Percentiles rank a stretch among this genome's conserved stretches.
phyloP scores from a whole-genome alignment of 1,140 invertebrate genomes.

The Microplitis mediator region DNA sequence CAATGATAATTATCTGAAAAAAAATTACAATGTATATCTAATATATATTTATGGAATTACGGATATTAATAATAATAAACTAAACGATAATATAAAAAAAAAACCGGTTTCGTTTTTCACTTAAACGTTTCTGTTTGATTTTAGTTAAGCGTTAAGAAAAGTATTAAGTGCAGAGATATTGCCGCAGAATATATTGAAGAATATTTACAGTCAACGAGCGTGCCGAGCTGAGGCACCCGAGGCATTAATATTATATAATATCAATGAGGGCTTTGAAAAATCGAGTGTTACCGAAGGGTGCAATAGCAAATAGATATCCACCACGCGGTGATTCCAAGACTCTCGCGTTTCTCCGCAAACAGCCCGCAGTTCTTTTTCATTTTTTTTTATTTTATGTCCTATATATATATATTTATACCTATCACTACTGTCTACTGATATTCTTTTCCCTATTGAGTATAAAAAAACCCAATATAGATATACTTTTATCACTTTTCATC shows the following conservation, averaged over 20 bases:
- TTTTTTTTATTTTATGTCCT: not conserved
- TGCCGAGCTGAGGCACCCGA: constrained; percentile 50
- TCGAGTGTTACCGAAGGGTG: constrained; percentile 45
- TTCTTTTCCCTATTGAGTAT: constrained; percentile 6
- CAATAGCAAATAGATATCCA: constrained; percentile 46
- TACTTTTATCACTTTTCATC: constrained; percentile 38
- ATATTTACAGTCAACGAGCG: constrained; percentile 57
- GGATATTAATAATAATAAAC: no score
- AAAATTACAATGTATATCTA: no score
- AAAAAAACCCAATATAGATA: constrained; percentile 4
- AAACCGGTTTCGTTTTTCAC: no score
- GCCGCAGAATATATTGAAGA: constrained; percentile 24
- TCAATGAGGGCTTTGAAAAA: constrained; percentile 59
- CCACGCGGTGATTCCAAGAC: constrained; percentile 44
- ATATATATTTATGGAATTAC: no score
- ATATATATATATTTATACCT: no score
- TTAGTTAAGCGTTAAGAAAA: no score
- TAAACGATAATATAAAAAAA: no score
- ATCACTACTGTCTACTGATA: not conserved
- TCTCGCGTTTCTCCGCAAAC: constrained; percentile 61
- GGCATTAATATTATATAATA: constrained; percentile 64
- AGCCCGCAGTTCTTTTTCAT: constrained; percentile 28
- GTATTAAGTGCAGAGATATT: constrained; percentile 8
- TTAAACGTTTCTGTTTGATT: no score
- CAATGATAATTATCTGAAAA: no score